Evolutionary conservation across 2,888 invertebrate species (phyloP).

Genomic region (Aplocera efformata): DNA sequence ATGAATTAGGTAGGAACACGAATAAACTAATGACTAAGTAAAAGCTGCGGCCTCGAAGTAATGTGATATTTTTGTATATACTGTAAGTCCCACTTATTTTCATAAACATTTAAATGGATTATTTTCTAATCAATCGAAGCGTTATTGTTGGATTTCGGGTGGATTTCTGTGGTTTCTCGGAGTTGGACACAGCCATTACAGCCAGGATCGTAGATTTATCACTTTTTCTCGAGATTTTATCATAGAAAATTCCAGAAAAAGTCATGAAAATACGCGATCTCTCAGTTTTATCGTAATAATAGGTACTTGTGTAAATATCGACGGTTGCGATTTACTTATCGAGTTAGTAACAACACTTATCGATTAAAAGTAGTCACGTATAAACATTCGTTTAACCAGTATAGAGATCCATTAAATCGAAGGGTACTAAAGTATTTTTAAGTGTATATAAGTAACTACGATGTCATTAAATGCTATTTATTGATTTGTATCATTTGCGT

Average conservation of each 20-base stretch:
- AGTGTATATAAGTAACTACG: conserved; percentile 69
- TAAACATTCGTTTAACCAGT: conserved; percentile 66
- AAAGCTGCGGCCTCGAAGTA: conserved; percentile 81
- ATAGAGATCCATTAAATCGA: conserved; percentile 71
- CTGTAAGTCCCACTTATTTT: conserved; percentile 80
- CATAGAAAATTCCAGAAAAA: conserved; percentile 22
- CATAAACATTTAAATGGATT: conserved; percentile 79
- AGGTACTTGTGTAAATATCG: conserved; percentile 75
- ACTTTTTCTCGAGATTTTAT: conserved; percentile 19
- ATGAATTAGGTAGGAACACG: conserved; percentile 71
- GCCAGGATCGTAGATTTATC: conserved; percentile 23
- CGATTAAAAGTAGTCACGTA: conserved; percentile 63
- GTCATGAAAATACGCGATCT: conserved; percentile 28
- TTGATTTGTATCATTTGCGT: conserved; percentile 71
- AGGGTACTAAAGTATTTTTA: conserved; percentile 77
- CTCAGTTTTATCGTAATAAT: conserved; percentile 45
- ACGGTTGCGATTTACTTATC: conserved; percentile 59
- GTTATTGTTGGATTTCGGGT: conserved; percentile 58
- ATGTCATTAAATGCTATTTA: conserved; percentile 74
- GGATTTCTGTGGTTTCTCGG: conserved; percentile 45
- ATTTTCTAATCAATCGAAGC: conserved; percentile 69
- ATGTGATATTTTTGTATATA: conserved; percentile 81
- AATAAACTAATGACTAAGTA: conserved; percentile 73
- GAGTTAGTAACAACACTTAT: conserved; percentile 54
- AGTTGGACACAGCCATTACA: conserved; percentile 40